Evolutionary conservation across 2,797 vertebrate species (phyloP), one percentile per base, ranked within the genome.

Genomic region (Schizopygopsis malacanthus): DNA sequence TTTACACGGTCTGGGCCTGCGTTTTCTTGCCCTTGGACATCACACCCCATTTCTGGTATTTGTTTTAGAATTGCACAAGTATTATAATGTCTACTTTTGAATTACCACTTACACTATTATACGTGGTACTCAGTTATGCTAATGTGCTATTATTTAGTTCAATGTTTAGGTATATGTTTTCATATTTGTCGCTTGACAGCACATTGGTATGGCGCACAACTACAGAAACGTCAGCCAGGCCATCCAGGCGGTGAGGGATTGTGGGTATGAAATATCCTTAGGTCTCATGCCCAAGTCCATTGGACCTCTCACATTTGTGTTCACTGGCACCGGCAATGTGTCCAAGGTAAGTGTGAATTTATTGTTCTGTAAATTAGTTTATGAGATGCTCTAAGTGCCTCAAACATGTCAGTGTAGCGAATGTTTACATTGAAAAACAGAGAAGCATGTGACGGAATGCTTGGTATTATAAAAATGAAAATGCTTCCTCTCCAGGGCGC

Each of bases 121-220:
- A 39, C 28, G 10, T 76, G 28, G 11, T 8, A 22, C 3, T 76
- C 20, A 6, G 13, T 52, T 76, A 20, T 76, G 33, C 33, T 33
- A 33, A 33, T 33, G 33, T 33, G 2, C 2, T 33, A 15, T 39
- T 12, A 11, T 76, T 76, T 76, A 56, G 50, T 76, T 12, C 0
- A 4, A 22, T 11, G 45, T 45, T 37, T 11, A 54, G 2, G 6
- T 70, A 37, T 47, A 45, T 41, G 12, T 50, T 33, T 86, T 25
- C 2, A 15, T 72, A 15, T 73, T 85, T 20, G 25, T 25, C 0
- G 9, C 2, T 18, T 75, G 52, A 75, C 93, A 99, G 98, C 98
- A 99, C 91, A 97, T 99, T 71, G 98, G 98, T 82, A 99, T 99
- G 98, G 96, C 97, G 59, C 98, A 99, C 88, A 99, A 99, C 95